A percentile compares a stretch with the other conserved stretches of the same genome.
Evolutionary conservation across 35 echinoderm and acorn worm genomes (phyloP).

Genomic region (Patiria miniata): DNA sequence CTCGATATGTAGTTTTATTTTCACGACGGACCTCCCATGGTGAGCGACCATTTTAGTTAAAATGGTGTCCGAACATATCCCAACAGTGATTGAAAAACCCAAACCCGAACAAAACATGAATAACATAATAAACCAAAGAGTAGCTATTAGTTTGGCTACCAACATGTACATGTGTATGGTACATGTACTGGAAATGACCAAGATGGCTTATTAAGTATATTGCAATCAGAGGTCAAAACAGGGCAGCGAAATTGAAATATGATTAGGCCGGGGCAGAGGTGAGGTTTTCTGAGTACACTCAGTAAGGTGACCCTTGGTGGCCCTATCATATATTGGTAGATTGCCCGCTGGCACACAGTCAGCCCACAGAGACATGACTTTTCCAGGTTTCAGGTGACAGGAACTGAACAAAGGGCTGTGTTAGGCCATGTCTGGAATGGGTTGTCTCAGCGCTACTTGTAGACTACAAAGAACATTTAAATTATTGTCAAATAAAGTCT

Average conservation of each 20-base stretch:
- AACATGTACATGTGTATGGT: background rate
- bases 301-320: conserved; percentile 7
- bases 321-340: conserved; percentile 14
- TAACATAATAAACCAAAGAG: too few species aligned
- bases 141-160: too few species aligned
- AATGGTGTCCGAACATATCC: too few species aligned
- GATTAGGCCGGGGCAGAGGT: conserved; percentile 26
- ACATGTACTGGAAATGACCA: background rate
- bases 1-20: too few species aligned
- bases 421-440: background rate
- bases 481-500: too few species aligned
- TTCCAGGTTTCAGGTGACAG: conserved; percentile 27
- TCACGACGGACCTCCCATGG: too few species aligned
- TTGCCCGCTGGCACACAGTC: conserved; percentile 10
- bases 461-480: too few species aligned
- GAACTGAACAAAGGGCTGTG: background rate
- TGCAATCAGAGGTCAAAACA: background rate
- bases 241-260: conserved; percentile 17
- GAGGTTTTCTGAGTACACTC: conserved; percentile 26
- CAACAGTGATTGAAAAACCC: too few species aligned
- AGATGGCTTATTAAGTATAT: too few species aligned
- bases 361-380: conserved; percentile 20
- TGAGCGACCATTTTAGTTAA: too few species aligned
- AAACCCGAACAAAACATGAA: too few species aligned
- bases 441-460: too few species aligned